phyloP scores from a whole-genome alignment of 1,140 invertebrate genomes.

The Cyrtorhinus lividipennis region DNA sequence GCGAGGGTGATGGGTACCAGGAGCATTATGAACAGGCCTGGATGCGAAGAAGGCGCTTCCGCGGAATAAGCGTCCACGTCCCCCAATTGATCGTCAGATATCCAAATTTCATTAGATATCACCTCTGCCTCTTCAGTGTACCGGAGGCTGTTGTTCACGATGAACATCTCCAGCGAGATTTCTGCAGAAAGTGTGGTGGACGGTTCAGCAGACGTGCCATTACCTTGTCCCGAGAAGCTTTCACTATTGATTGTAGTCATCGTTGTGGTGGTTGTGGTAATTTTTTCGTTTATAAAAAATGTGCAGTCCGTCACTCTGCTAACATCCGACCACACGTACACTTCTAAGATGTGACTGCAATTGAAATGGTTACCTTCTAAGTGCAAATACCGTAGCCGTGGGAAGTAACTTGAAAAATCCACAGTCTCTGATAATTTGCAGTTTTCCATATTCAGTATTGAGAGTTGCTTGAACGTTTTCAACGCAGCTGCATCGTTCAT shows the following conservation, averaged over 20 bases:
- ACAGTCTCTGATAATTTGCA: conserved; percentile 45
- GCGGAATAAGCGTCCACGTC: conserved; percentile 17
- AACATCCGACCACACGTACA: conserved; percentile 17
- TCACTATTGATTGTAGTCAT: neutral
- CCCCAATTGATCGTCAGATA: conserved; percentile 4
- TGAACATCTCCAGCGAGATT: neutral
- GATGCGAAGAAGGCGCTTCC: conserved; percentile 19
- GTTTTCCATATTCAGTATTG: conserved; percentile 50
- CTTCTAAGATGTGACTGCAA: conserved; percentile 38
- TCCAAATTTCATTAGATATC: conserved; percentile 17
- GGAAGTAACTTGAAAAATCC: conserved; percentile 52
- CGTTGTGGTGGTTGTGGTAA: neutral
- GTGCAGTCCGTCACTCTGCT: conserved; percentile 4
- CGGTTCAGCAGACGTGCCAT: neutral
- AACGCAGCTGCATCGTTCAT: conserved; percentile 52
- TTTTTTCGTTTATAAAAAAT: conserved; percentile 14
- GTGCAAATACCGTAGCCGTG: conserved; percentile 43
- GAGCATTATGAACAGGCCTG: conserved; percentile 17
- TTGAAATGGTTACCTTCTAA: conserved; percentile 46
- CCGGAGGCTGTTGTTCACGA: neutral
- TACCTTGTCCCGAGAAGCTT: neutral
- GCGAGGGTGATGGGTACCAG: conserved; percentile 18
- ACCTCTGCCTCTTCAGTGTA: conserved; percentile 5
- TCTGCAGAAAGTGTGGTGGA: neutral
- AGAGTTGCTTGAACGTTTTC: conserved; percentile 47